Conservation (phyloP, 2,888 invertebrate genomes). For the Zygothrica quintamaculata region DNA sequence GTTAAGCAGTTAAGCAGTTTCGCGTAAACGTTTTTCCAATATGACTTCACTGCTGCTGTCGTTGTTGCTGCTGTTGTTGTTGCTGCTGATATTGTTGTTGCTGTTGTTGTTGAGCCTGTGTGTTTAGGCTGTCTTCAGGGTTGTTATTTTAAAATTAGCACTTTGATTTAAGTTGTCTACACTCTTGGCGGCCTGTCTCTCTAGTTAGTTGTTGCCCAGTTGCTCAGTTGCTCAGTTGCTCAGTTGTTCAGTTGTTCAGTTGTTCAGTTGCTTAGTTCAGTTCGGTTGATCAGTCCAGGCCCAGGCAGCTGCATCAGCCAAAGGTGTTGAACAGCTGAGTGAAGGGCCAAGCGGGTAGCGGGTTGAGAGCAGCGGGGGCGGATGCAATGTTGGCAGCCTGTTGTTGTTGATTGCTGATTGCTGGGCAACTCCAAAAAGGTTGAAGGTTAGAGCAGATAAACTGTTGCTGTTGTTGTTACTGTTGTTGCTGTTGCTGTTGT, state of each 20-base stretch:
- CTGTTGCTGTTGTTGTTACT: slow-evolving; percentile 36
- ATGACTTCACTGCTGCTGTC: slow-evolving; percentile 55
- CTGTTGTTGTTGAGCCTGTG: slow-evolving; percentile 54
- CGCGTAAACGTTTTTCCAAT: slow-evolving; percentile 78
- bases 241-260: too few relatives aligned
- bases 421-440: slow-evolving; percentile 55
- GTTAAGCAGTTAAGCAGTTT: slow-evolving; percentile 80
- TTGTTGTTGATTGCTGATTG: slow-evolving; percentile 66
- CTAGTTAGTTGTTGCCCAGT: slow-evolving; percentile 32
- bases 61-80: slow-evolving; percentile 15
- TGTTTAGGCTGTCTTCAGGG: slow-evolving; percentile 78
- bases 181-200: slow-evolving; percentile 74
- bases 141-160: slow-evolving; percentile 80
- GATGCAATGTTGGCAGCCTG: slow-evolving; percentile 34
- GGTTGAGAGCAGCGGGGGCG: slow-evolving; percentile 26
- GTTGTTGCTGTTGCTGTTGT: slow-evolving; percentile 41
- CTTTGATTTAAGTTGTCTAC: slow-evolving; percentile 81
- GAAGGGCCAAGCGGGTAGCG: slow-evolving; percentile 60
- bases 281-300: too few relatives aligned
- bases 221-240: slow-evolving; percentile 35
- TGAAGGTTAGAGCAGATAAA: slow-evolving; percentile 64
- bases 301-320: slow-evolving; percentile 49
- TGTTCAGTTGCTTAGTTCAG: slow-evolving; percentile 34
- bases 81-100: slow-evolving; percentile 36
- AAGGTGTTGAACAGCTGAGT: slow-evolving; percentile 74